Evolutionary conservation across 2,888 invertebrate species (phyloP).

Genomic region (Petrolisthes cinctipes): DNA sequence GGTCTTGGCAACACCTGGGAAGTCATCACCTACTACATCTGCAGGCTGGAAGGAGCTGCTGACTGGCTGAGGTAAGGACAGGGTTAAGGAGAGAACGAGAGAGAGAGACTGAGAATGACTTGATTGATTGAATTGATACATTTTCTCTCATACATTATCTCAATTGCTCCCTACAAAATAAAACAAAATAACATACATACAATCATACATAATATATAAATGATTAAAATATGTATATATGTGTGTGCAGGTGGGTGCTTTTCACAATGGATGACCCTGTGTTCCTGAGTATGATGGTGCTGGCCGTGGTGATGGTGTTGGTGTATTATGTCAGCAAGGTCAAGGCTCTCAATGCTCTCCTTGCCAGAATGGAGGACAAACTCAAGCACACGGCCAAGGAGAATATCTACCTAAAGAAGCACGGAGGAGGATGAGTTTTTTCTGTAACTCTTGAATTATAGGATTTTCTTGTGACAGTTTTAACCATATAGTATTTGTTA

Average conservation of each 20-base stretch:
- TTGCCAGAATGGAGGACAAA: slow-evolving; percentile 38
- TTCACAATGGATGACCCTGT: slow-evolving; percentile 33
- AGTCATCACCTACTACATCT: slow-evolving; percentile 42
- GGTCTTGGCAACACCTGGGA: slow-evolving; percentile 70
- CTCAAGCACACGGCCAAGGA: slow-evolving; percentile 43
- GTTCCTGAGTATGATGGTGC: neutral
- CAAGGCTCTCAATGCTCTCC: slow-evolving; percentile 18
- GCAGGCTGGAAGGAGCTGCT: slow-evolving; percentile 13
- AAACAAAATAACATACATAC: neutral
- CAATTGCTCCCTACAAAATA: neutral
- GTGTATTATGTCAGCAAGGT: slow-evolving; percentile 30
- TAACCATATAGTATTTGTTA: too few species aligned
- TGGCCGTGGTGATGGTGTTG: slow-evolving; percentile 8
- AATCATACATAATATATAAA: neutral
- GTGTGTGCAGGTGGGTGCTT: slow-evolving; percentile 31
- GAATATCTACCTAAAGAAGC: slow-evolving; percentile 20
- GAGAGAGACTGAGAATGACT: neutral
- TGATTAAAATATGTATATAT: neutral
- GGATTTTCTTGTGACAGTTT: too few species aligned
- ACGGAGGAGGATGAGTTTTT: neutral
- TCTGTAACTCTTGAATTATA: too few species aligned
- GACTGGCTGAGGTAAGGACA: slow-evolving; percentile 52
- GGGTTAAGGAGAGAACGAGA: neutral
- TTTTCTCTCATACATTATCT: neutral
- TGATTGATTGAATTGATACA: neutral